Conservation (phyloP, 1,140 invertebrate genomes). For the Zaprionus ornatus region DNA sequence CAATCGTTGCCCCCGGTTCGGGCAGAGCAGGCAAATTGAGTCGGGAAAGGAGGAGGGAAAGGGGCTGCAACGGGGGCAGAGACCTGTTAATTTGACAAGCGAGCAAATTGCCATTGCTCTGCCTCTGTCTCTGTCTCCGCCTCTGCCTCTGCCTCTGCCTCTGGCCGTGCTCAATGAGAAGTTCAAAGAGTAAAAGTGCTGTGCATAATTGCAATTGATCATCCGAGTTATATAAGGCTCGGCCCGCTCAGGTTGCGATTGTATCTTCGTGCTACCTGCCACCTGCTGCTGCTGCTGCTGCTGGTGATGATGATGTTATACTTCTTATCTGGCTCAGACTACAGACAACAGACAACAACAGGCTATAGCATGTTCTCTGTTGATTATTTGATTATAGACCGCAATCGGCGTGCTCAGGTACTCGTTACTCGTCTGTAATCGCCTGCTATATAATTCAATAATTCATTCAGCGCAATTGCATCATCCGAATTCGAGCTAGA, state of each 20-base stretch:
- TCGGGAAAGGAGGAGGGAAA: not conserved
- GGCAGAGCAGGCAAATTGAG: not conserved
- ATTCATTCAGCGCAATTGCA: slow-evolving; percentile 7
- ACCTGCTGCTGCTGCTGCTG: too few species aligned
- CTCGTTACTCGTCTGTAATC: not conserved
- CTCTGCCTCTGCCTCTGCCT: not conserved
- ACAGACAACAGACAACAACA: too few species aligned
- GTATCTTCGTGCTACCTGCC: not conserved
- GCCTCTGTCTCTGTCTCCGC: slow-evolving; percentile 2
- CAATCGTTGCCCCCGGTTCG: slow-evolving; percentile 12
- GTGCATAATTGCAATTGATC: slow-evolving; percentile 22
- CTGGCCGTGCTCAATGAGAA: slow-evolving; percentile 9
- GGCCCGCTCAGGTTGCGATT: not conserved
- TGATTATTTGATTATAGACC: not conserved
- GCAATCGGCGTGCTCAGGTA: not conserved
- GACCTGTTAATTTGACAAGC: slow-evolving; percentile 46
- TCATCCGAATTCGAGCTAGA: not conserved
- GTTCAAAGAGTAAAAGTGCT: slow-evolving; percentile 12
- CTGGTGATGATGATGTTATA: not conserved
- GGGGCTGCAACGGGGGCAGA: not conserved
- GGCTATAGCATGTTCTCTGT: not conserved
- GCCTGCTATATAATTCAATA: not conserved
- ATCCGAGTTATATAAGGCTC: slow-evolving; percentile 5
- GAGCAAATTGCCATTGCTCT: slow-evolving; percentile 12
- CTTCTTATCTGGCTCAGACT: slow-evolving; percentile 1